phyloP scores from a whole-genome alignment of 2,888 invertebrate genomes.

The Nemurella pictetii region DNA sequence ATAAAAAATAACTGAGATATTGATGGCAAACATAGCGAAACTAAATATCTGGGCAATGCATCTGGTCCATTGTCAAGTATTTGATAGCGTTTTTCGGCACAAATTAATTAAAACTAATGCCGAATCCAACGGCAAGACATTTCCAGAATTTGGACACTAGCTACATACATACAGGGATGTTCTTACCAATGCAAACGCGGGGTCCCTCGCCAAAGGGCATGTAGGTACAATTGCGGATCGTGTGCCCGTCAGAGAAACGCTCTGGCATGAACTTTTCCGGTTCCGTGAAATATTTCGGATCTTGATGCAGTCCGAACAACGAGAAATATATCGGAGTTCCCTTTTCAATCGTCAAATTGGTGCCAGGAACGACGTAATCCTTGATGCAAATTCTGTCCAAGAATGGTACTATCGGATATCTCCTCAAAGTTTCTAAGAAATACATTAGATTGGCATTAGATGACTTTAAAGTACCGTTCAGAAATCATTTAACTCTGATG shows the following conservation, averaged over 20 bases:
- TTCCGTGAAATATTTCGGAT: slow-evolving; percentile 40
- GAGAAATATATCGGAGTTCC: slow-evolving; percentile 41
- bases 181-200: slow-evolving; percentile 25
- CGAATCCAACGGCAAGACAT: too few relatives aligned
- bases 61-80: too few relatives aligned
- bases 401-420: slow-evolving; percentile 29
- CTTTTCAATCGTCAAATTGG: slow-evolving; percentile 43
- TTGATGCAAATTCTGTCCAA: slow-evolving; percentile 24
- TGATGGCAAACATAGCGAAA: too few relatives aligned
- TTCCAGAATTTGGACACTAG: too few relatives aligned
- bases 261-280: slow-evolving; percentile 44
- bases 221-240: background rate
- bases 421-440: slow-evolving; percentile 24
- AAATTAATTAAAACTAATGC: too few relatives aligned
- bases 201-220: slow-evolving; percentile 34
- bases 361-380: slow-evolving; percentile 43
- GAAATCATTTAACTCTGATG: too few relatives aligned
- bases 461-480: background rate
- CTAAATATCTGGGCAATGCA: too few relatives aligned
- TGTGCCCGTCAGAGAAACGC: slow-evolving; percentile 35
- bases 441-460: background rate
- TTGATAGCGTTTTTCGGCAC: too few relatives aligned
- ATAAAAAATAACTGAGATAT: too few relatives aligned
- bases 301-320: slow-evolving; percentile 28
- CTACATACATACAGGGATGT: background rate